Evolutionary conservation across 2,888 invertebrate genomes (phyloP).

Genomic region (Harpagoxenus sublaevis): DNA sequence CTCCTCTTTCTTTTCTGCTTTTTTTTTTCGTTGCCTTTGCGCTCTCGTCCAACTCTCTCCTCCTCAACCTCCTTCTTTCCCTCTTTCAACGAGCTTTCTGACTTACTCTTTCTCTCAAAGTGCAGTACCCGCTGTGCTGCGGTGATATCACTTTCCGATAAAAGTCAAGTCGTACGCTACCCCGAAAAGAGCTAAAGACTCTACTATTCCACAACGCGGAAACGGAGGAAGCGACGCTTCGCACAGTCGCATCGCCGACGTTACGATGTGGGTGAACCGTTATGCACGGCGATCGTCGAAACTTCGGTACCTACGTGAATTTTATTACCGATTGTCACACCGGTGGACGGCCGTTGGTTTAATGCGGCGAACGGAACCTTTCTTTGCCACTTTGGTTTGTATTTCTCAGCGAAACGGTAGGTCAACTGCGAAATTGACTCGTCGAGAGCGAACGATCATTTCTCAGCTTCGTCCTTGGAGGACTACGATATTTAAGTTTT

Average conservation of each 20-base stretch:
- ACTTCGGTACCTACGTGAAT: conserved; percentile 48
- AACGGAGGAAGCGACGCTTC: conserved; percentile 25
- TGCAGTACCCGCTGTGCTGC: conserved; percentile 68
- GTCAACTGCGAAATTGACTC: neutral
- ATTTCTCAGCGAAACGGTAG: conserved; percentile 16
- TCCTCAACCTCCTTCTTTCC: neutral
- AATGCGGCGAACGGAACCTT: conserved; percentile 30
- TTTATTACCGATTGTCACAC: conserved; percentile 63
- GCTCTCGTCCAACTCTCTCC: conserved; percentile 41
- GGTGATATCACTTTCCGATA: conserved; percentile 78
- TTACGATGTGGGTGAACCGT: conserved; percentile 48
- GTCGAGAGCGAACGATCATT: conserved; percentile 11
- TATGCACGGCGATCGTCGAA: conserved; percentile 40
- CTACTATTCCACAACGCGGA: conserved; percentile 31
- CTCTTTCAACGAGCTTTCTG: conserved; percentile 43
- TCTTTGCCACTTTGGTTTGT: conserved; percentile 16
- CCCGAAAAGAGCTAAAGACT: conserved; percentile 64
- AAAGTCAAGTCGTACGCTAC: conserved; percentile 69
- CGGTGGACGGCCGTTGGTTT: conserved; percentile 8
- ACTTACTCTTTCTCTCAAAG: conserved; percentile 66
- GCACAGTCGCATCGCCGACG: conserved; percentile 34
- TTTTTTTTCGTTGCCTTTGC: conserved; percentile 52
- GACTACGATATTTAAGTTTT: neutral
- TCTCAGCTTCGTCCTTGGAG: neutral
- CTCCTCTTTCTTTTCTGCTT: neutral